These are phyloP conservation scores for Mimumesa dahlbomi DNA, from an alignment of 2,888 invertebrate genomes.

Conservation along the genomic window DNA sequence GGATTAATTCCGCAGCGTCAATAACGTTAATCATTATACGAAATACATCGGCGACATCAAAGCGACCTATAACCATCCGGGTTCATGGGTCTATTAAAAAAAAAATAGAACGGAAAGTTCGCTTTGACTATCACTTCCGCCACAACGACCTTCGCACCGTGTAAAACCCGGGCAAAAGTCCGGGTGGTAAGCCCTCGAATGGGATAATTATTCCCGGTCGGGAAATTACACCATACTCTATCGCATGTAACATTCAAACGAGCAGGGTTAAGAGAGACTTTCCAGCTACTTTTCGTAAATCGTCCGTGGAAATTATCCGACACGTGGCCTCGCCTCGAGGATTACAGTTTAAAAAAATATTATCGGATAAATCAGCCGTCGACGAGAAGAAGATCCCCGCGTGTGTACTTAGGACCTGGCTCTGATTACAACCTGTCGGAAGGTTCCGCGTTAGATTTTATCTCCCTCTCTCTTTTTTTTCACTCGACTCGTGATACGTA, in stretches of 20 bases:
- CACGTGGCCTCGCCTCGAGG: conserved; percentile 6
- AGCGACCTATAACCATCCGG: too few relatives aligned
- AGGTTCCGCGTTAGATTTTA: too few relatives aligned
- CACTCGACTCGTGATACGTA: neutral
- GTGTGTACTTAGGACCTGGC: conserved; percentile 19
- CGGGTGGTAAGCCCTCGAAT: conserved; percentile 18
- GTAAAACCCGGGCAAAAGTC: conserved; percentile 14
- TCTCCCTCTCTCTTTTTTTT: too few relatives aligned
- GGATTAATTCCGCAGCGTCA: too few relatives aligned
- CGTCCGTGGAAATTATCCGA: conserved; percentile 37
- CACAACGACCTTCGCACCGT: neutral
- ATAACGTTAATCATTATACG: too few relatives aligned
- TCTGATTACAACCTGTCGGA: conserved; percentile 48
- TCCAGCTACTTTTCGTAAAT: conserved; percentile 32
- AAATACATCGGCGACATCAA: too few relatives aligned
- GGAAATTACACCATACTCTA: conserved; percentile 40
- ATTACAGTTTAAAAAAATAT: conserved; percentile 30
- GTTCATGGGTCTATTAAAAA: too few relatives aligned
- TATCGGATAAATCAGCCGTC: conserved; percentile 42
- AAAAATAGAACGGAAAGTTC: too few relatives aligned
- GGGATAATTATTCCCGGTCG: conserved; percentile 36
- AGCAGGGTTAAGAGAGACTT: too few relatives aligned
- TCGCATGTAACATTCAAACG: conserved; percentile 27
- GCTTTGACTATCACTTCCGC: neutral
- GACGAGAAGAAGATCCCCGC: conserved; percentile 2